Evolutionary conservation across 2,888 invertebrate species (phyloP).

Genomic region (Idaea straminata): DNA sequence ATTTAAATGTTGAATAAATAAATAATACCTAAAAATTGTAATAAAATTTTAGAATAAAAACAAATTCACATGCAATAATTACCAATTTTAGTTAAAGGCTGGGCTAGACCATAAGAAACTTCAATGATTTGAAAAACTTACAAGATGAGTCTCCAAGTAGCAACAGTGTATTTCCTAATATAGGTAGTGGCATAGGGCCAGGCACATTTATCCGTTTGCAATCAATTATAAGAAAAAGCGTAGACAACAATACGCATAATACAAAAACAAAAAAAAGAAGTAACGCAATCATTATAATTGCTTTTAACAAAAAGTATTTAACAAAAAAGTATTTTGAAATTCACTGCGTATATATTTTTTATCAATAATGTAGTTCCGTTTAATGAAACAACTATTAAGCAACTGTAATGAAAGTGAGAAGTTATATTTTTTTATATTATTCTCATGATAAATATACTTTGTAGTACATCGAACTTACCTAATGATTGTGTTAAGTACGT

Average conservation of each 20-base stretch:
- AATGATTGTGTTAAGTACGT: background rate
- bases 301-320: background rate
- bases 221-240: constrained; percentile 35
- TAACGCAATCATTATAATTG: constrained; percentile 7
- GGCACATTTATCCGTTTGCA: constrained; percentile 30
- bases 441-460: background rate
- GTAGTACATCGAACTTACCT: background rate
- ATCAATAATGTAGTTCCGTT: background rate
- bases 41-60: too few relatives aligned
- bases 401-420: background rate
- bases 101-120: too few relatives aligned
- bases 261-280: constrained; percentile 2
- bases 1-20: too few relatives aligned
- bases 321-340: background rate
- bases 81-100: too few relatives aligned
- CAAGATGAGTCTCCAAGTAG: constrained; percentile 51
- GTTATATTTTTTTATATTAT: background rate
- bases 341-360: background rate
- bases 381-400: background rate
- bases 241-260: constrained; percentile 24
- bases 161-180: constrained; percentile 66
- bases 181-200: constrained; percentile 51
- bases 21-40: too few relatives aligned
- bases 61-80: too few relatives aligned
- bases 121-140: constrained; percentile 23